These are phyloP conservation scores for Phytoseiulus persimilis DNA, from an alignment of 2,888 invertebrate species.

Conservation along the genomic window DNA sequence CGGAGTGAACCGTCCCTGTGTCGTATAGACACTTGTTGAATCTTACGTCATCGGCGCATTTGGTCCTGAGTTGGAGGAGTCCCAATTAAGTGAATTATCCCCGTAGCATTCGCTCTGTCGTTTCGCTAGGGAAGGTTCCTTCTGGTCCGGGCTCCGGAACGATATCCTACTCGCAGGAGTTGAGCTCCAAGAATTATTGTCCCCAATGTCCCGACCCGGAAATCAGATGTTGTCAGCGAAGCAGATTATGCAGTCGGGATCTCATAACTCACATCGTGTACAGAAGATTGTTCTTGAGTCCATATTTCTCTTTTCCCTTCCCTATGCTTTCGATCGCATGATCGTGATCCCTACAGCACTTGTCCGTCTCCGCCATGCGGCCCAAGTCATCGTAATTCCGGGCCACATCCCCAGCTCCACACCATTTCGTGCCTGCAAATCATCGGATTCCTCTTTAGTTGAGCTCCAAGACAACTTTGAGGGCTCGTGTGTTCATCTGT, in stretches of 20 bases:
- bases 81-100: no score
- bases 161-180: no score
- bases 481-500: no score
- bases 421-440: constrained; percentile 66
- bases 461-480: no score
- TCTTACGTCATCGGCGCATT: constrained; percentile 75
- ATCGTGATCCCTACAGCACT: constrained; percentile 81
- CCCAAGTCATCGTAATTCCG: constrained; percentile 75
- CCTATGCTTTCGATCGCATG: constrained; percentile 71
- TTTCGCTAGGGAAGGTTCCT: not conserved
- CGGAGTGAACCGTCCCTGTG: not conserved
- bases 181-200: no score
- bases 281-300: constrained; percentile 70
- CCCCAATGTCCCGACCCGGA: not conserved
- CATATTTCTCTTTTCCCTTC: constrained; percentile 64
- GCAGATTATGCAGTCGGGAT: not conserved
- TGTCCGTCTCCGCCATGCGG: constrained; percentile 60
- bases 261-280: constrained; percentile 60
- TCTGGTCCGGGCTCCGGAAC: no score
- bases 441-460: not conserved
- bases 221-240: not conserved
- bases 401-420: constrained; percentile 81
- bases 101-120: no score
- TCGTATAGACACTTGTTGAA: constrained; percentile 46
- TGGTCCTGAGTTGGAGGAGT: no score